Percentiles rank a stretch among this genome's conserved stretches.
Evolutionary conservation across 2,797 vertebrate genomes (phyloP).

Genomic region (Miichthys miiuy): DNA sequence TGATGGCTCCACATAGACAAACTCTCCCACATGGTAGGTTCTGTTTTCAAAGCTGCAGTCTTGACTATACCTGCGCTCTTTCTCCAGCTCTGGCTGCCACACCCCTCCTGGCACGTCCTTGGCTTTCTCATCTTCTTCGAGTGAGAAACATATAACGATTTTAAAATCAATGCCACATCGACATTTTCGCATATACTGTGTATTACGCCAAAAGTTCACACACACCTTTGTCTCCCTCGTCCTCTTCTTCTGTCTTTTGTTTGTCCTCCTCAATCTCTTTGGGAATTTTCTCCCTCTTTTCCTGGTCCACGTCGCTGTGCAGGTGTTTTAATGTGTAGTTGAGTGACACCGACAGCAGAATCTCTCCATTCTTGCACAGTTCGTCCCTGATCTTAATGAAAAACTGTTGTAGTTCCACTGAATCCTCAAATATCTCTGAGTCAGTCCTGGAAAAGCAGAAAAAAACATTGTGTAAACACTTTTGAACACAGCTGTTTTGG

Average conservation of each 20-base stretch:
- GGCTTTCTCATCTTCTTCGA: slow-evolving; percentile 88
- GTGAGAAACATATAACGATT: slow-evolving; percentile 28
- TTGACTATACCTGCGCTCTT: slow-evolving; percentile 90
- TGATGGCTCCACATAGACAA: slow-evolving; percentile 95
- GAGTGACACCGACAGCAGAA: slow-evolving; percentile 93
- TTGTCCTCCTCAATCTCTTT: slow-evolving; percentile 97
- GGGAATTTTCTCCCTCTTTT: slow-evolving; percentile 97
- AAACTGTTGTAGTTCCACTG: slow-evolving; percentile 97
- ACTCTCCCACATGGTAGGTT: slow-evolving; percentile 96
- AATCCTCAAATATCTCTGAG: slow-evolving; percentile 98
- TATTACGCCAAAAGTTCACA: neutral
- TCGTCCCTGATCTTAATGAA: slow-evolving; percentile 99
- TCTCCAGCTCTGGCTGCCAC: slow-evolving; percentile 87
- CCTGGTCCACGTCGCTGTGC: slow-evolving; percentile 95
- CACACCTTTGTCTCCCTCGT: slow-evolving; percentile 91
- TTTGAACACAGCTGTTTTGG: neutral
- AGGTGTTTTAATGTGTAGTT: slow-evolving; percentile 96
- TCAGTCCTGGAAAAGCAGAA: slow-evolving; percentile 88
- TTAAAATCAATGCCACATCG: neutral
- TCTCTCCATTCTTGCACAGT: slow-evolving; percentile 98
- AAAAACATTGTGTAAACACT: neutral
- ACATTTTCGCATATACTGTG: neutral
- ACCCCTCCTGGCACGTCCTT: slow-evolving; percentile 85
- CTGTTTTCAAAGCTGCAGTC: slow-evolving; percentile 95
- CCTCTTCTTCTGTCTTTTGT: slow-evolving; percentile 91